Evolutionary conservation across 2,888 invertebrate species (phyloP).

Genomic region (Synanthedon tipuliformis): DNA sequence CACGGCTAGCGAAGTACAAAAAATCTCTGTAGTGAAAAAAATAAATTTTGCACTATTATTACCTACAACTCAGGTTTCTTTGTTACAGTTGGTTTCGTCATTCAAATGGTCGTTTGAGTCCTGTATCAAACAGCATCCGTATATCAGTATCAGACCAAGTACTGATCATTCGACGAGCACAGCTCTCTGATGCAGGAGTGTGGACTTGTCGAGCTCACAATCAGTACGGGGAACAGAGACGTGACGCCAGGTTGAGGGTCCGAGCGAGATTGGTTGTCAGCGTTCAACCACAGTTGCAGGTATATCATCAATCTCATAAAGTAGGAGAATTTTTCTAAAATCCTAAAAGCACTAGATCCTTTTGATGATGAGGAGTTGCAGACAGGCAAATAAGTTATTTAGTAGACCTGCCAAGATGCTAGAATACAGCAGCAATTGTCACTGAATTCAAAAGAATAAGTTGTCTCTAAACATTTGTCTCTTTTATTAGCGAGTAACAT

Average conservation of each 20-base stretch:
- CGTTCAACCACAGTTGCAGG: slow-evolving; percentile 73
- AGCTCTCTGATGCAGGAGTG: slow-evolving; percentile 74
- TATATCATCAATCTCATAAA: slow-evolving; percentile 15
- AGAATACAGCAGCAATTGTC: too few species aligned
- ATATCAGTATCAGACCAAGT: slow-evolving; percentile 75
- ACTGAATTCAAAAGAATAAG: too few species aligned
- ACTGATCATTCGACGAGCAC: slow-evolving; percentile 75
- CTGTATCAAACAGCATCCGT: slow-evolving; percentile 71
- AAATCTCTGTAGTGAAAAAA: too few species aligned
- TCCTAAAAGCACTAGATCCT: too few species aligned
- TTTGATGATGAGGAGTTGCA: too few species aligned
- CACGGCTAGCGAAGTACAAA: too few species aligned
- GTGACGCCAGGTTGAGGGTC: slow-evolving; percentile 74
- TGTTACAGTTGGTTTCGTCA: slow-evolving; percentile 70
- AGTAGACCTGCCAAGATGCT: neutral
- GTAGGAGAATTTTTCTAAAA: too few species aligned
- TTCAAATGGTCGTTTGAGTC: slow-evolving; percentile 70
- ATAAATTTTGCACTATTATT: too few species aligned
- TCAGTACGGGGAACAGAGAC: slow-evolving; percentile 76
- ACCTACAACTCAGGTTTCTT: neutral
- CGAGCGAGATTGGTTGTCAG: slow-evolving; percentile 74
- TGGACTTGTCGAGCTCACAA: slow-evolving; percentile 83
- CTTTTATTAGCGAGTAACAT: neutral
- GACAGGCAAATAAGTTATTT: too few species aligned
- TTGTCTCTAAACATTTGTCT: too few species aligned